Conservation (phyloP, 2,113 vertebrate species). For the Dinomys branickii region DNA sequence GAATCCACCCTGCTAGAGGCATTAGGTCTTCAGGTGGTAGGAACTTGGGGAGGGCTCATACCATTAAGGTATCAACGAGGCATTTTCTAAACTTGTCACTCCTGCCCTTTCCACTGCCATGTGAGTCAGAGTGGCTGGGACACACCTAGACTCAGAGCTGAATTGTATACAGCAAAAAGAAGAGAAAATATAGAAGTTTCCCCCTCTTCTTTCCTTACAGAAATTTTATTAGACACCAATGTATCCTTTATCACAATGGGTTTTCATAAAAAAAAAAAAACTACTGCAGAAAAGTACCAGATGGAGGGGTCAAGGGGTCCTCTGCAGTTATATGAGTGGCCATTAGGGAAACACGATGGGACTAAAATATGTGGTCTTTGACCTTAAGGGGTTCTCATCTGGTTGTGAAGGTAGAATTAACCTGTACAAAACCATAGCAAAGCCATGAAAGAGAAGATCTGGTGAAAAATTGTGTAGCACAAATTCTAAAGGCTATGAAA, state of each 20-base stretch:
- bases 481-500: background rate
- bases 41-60: background rate
- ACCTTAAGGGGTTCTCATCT: background rate
- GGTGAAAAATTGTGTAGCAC: background rate
- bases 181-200: background rate
- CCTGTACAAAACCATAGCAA: background rate
- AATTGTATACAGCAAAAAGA: background rate
- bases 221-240: background rate
- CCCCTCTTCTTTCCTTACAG: background rate
- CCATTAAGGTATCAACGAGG: background rate
- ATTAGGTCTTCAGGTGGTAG: background rate
- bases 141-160: background rate
- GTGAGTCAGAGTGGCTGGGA: background rate
- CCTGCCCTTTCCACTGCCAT: background rate
- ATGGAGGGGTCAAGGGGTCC: background rate
- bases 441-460: background rate
- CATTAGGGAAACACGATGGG: background rate
- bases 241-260: background rate
- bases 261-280: background rate
- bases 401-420: background rate
- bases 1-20: conserved; percentile 39
- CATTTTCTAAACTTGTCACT: background rate
- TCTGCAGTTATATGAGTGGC: background rate
- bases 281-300: background rate
- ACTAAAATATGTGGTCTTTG: background rate